These are phyloP conservation scores for Sminthurides aquaticus DNA, from an alignment of 2,888 invertebrate species.

Conservation along the genomic window DNA sequence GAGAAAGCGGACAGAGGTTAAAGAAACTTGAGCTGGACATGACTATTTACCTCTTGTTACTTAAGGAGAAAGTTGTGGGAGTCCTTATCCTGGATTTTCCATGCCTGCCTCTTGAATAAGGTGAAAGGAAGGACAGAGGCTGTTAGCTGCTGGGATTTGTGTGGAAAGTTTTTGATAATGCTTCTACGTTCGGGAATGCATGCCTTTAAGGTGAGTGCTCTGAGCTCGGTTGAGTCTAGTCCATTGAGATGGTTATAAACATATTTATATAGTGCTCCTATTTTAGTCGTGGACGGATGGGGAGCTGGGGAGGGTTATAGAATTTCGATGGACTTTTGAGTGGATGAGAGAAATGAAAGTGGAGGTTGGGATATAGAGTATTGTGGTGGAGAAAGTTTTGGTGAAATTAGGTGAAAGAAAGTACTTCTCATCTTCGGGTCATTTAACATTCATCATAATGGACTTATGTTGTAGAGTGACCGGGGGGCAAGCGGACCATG, in stretches of 20 bases:
- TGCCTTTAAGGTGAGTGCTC: background rate
- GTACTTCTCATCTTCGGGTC: constrained; percentile 3
- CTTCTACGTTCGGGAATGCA: background rate
- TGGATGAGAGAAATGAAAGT: background rate
- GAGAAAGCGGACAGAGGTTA: no score
- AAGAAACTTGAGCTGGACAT: background rate
- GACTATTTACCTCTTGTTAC: background rate
- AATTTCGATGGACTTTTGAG: no score
- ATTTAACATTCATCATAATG: constrained; percentile 8
- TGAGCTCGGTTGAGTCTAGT: background rate
- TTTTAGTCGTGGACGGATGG: no score
- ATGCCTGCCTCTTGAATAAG: background rate
- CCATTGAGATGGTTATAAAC: background rate
- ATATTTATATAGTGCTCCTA: no score
- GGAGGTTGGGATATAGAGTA: background rate
- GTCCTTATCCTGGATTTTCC: background rate
- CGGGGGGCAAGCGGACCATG: background rate
- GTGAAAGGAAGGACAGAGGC: background rate
- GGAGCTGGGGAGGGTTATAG: no score
- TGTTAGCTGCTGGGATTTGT: background rate
- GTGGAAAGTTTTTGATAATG: background rate
- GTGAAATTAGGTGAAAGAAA: background rate
- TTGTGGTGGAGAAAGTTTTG: background rate
- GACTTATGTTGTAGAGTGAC: background rate
- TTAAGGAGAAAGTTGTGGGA: background rate